phyloP scores from a whole-genome alignment of 1,140 invertebrate genomes.

The Aphis gossypii region DNA sequence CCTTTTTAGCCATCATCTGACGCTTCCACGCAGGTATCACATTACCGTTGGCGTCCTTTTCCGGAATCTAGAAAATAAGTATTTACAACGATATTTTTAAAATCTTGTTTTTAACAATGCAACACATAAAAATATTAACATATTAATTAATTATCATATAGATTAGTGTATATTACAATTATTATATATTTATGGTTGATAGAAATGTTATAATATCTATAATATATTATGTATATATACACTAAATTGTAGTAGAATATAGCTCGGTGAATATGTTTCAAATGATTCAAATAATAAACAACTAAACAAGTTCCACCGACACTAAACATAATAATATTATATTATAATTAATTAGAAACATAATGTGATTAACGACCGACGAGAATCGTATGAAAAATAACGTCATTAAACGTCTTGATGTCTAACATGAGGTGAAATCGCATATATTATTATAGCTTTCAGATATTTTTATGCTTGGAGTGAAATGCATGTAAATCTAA shows the following conservation, averaged over 20 bases:
- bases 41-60: constrained; percentile 86
- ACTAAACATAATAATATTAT: not conserved
- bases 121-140: not conserved
- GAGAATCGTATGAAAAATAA: not conserved
- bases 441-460: not conserved
- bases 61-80: constrained; percentile 76
- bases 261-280: not conserved
- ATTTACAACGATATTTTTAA: not conserved
- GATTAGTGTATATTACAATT: not conserved
- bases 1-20: constrained; percentile 92
- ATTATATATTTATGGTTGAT: not conserved
- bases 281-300: not conserved
- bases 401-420: constrained; percentile 9
- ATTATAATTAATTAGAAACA: not conserved
- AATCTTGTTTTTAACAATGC: not conserved
- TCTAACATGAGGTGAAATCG: constrained; percentile 39
- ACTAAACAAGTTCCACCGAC: not conserved
- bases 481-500: constrained; percentile 22
- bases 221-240: not conserved
- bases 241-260: not conserved
- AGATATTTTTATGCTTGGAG: constrained; percentile 31
- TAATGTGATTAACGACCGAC: constrained; percentile 1
- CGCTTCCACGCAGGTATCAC: constrained; percentile 91
- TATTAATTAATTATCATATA: not conserved
- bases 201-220: not conserved